Base-by-base conservation (phyloP, 1,140 invertebrate species). In the Euglossa dilemma region DNA sequence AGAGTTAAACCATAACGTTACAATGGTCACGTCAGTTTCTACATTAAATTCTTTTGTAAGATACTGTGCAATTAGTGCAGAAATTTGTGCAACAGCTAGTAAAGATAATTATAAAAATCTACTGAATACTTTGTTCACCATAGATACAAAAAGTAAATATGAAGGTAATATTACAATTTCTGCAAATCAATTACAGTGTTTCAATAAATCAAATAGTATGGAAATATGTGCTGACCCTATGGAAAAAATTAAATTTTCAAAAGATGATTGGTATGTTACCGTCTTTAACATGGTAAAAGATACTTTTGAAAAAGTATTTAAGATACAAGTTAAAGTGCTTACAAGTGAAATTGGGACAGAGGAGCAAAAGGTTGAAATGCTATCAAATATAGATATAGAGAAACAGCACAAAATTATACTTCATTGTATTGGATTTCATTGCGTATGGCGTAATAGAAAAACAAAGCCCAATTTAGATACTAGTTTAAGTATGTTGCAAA, bases 1-100 rank as follows among this genome's bases (percentile, higher is more conserved):
- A 83, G 95, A 96, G 76, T 95, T 95, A 45, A 94, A 90, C 79
- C 92, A 95, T 79, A 97, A 96, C 86, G 92, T 95, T 66, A 92
- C 94, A 0, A 85, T 86, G 6, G 85, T 83, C 6, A 90, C 95
- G 23, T 84, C 90, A 1, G 0, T 14, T 14, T 74, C 77, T 43
- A 47, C 83, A 23, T n/a, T 92, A 5, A 28, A 87, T 16, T 14
- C 69, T 20, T 91, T 93, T 79, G 76, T 91, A 43, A 86, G 73
- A 7, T 89, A 91, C 43, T 92, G 92, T 59, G 14, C 56, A 1
- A 57, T 85, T 23, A 89, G 90, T 4, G 71, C 78, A 11, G 64
- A 90, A 36, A 76, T 91, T 11, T 94, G 92, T 50, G n/a, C 61
- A 5, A 8, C 71, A 0, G 47, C 61, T 2, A 70, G 85, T 11